phyloP scores from a whole-genome alignment of 2,113 vertebrate genomes.

The Pachycephala philippinensis region DNA sequence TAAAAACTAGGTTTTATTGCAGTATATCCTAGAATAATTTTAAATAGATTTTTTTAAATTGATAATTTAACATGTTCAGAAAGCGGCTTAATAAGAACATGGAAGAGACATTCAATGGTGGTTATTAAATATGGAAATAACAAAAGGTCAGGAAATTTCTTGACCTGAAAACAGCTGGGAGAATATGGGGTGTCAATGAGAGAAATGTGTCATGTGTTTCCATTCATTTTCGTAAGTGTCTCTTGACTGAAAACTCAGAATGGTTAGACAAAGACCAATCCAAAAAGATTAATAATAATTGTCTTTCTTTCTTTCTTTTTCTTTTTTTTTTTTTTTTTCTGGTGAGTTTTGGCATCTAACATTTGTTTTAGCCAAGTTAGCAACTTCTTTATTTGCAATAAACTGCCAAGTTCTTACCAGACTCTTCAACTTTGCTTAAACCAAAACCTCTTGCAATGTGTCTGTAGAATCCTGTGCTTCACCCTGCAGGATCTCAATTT shows the following conservation, averaged over 20 bases:
- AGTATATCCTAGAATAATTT: background rate
- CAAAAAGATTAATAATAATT: background rate
- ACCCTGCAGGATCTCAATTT: background rate
- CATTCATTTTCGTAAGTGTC: background rate
- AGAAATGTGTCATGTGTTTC: background rate
- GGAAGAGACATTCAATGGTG: background rate
- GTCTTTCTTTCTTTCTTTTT: no score
- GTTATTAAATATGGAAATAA: background rate
- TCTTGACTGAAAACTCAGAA: background rate
- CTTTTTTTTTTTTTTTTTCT: background rate
- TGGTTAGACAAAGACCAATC: background rate
- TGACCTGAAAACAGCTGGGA: background rate
- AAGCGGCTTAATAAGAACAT: background rate
- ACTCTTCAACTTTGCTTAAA: background rate
- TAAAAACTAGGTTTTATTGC: background rate
- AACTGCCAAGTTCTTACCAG: background rate
- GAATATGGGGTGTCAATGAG: background rate
- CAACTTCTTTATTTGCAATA: background rate
- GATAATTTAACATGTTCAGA: background rate
- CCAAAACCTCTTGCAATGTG: background rate
- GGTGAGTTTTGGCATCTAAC: background rate
- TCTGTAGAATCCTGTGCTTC: background rate
- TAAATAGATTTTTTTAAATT: background rate
- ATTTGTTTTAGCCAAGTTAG: background rate
- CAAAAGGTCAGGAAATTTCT: background rate